Percentiles rank a stretch among this genome's conserved stretches.
Conservation (phyloP, 2,888 invertebrate genomes). For the Exocentrus adspersus region DNA sequence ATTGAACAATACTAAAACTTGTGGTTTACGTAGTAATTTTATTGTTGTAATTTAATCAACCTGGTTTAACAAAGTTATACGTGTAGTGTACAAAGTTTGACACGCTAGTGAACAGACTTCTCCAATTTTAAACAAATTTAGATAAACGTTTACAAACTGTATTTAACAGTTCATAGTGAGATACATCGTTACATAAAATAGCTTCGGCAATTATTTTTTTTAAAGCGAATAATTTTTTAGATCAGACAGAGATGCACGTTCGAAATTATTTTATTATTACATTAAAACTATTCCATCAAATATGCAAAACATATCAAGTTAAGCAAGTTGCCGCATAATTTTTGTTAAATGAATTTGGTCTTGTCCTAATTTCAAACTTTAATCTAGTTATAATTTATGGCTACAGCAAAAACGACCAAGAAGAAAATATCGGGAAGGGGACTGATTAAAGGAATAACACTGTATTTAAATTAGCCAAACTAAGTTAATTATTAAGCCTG, state of each 20-base stretch:
- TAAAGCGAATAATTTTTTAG: too few relatives aligned
- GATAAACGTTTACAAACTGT: constrained; percentile 7
- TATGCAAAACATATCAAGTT: too few relatives aligned
- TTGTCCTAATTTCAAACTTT: constrained; percentile 5
- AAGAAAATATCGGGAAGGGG: constrained; percentile 16
- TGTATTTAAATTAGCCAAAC: constrained; percentile 25
- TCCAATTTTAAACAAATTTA: constrained; percentile 12
- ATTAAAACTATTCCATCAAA: too few relatives aligned
- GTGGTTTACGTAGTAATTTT: constrained; percentile 18
- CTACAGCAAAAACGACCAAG: constrained; percentile 20
- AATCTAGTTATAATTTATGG: constrained; percentile 22
- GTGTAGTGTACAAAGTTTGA: constrained; percentile 15
- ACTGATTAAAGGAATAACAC: constrained; percentile 25
- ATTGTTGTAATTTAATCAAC: constrained; percentile 16
- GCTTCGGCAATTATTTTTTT: too few relatives aligned
- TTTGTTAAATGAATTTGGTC: neutral
- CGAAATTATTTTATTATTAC: too few relatives aligned
- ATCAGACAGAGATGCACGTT: too few relatives aligned
- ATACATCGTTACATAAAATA: too few relatives aligned
- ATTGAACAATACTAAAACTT: constrained; percentile 4
- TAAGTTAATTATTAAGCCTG: constrained; percentile 18
- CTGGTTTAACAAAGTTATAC: constrained; percentile 18
- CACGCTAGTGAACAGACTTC: constrained; percentile 17
- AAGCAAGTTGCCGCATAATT: constrained; percentile 4
- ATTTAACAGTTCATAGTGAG: constrained; percentile 2